A percentile compares a stretch with the other conserved stretches of the same genome.
These are phyloP conservation scores for Epinephelus awoara DNA, from an alignment of 2,797 vertebrate genomes.

Conservation along the genomic window DNA sequence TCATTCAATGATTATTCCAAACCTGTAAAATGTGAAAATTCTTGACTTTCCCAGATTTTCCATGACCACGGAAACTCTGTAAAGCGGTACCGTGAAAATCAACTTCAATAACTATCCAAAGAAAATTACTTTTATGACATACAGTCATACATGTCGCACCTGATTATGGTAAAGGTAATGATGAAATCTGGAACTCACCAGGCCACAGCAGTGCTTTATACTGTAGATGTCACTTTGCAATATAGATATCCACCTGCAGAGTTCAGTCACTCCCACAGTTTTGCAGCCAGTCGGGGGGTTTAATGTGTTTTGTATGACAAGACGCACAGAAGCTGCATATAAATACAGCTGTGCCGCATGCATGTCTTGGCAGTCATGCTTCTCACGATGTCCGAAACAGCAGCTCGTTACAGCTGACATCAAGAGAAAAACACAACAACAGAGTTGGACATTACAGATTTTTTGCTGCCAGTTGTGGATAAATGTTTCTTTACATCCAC, in stretches of 20 bases:
- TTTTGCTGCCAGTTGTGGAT: conserved; percentile 1
- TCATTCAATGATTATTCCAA: too few species aligned
- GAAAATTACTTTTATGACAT: not conserved
- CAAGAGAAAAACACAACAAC: not conserved
- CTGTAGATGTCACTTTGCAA: conserved; percentile 47
- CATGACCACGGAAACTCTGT: too few species aligned
- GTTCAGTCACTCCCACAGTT: conserved; percentile 64
- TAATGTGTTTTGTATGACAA: conserved; percentile 61
- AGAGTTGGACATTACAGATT: not conserved
- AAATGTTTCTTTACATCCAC: conserved; percentile 3
- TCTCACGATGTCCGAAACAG: conserved; percentile 29
- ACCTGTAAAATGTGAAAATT: too few species aligned
- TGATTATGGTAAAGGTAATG: conserved; percentile 4
- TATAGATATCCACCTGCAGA: conserved; percentile 68
- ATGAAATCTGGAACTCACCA: conserved; percentile 7
- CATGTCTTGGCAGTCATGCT: conserved; percentile 36
- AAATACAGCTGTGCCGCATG: conserved; percentile 69
- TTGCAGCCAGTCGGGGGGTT: conserved; percentile 43
- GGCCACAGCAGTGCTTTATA: conserved; percentile 30
- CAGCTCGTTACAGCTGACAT: conserved; percentile 19
- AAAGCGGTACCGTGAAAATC: not conserved
- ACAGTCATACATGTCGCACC: not conserved
- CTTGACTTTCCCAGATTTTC: too few species aligned
- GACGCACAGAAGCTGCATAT: conserved; percentile 56
- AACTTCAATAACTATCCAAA: not conserved